Base-by-base conservation (phyloP, 2,888 invertebrate species). In the Agriopis aurantiaria region DNA sequence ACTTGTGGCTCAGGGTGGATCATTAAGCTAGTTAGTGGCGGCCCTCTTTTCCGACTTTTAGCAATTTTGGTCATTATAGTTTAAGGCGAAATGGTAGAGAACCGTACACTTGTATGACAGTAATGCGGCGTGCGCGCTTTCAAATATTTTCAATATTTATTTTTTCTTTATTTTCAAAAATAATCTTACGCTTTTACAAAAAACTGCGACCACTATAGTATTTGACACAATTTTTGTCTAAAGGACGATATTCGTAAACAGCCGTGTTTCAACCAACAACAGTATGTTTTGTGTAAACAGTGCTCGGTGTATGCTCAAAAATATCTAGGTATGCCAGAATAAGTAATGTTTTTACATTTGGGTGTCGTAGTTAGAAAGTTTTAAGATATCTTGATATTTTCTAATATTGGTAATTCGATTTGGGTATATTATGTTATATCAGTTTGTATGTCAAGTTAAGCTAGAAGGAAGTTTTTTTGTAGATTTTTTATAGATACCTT, bases 331-430 rank as follows among this genome's bases (percentile, higher is more conserved):
- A 40, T 23, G 14, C 45, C 48, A 55, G 48, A 17, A 53, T 46
- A 59, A 11, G 46, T 53, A 59, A 56, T 45, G 8, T 56, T 17
- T 45, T 45, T 61, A 8, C 43, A 14, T 33, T 17, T 56, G 56
- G 56, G 64, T 65, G 55, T 65, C 23, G 68, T 69, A 65, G 65
- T 60, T 69, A 51, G 69, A 56, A 59, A 45, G 7, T 58, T 68
- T 23, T n/a, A 52, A 33, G 11, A 46, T 49, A 45, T 12, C 46
- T 46, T 46, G 12, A 1, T 58, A 11, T 33, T 14, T 43, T 59
- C n/a, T n/a, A 51, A 17, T 17, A 45, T 12, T 33, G 23, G 46
- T 49, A 40, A 41, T 23, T 61, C 33, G 33, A 49, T 8, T 40
- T 60, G 33, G 5, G 6, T 58, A 10, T 8, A n/a, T 0, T 55